Percentiles rank a stretch among this genome's conserved stretches.
Conservation (phyloP, 64 coral and sea anemone species). For the Dendrophyllia cribrosa region DNA sequence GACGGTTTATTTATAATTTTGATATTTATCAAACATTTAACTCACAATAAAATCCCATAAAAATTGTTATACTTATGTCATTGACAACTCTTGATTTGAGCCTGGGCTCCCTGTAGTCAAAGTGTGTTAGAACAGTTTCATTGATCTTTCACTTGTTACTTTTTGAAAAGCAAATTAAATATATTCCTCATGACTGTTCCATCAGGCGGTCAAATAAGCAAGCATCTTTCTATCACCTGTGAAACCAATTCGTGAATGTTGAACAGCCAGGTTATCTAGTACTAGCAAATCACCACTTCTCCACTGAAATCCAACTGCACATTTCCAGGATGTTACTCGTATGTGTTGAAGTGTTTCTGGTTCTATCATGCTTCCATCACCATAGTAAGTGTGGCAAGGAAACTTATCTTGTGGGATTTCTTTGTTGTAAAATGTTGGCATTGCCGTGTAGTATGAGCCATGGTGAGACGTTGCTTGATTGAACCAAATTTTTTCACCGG, state of each 20-base stretch:
- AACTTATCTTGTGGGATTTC: slow-evolving; percentile 10
- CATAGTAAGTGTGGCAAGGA: slow-evolving; percentile 21
- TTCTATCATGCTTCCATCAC: slow-evolving; percentile 53
- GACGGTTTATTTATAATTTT: no score
- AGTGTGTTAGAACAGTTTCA: no score
- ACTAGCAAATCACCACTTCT: slow-evolving; percentile 43
- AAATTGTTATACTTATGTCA: no score
- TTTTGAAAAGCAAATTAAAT: no score
- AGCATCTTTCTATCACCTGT: slow-evolving; percentile 49
- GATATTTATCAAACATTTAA: no score
- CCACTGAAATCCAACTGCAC: slow-evolving; percentile 60
- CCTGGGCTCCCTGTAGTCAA: no score
- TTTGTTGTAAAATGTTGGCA: slow-evolving; percentile 9
- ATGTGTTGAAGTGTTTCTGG: slow-evolving; percentile 63
- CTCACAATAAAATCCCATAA: no score
- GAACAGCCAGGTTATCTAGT: slow-evolving; percentile 41
- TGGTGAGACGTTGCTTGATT: slow-evolving; percentile 9
- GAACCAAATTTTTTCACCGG: slow-evolving; percentile 55
- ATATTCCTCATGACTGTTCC: not conserved
- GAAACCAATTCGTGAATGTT: slow-evolving; percentile 31
- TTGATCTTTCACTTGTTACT: no score
- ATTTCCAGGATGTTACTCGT: slow-evolving; percentile 37
- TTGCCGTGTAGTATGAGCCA: slow-evolving; percentile 18
- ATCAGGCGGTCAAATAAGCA: slow-evolving; percentile 14
- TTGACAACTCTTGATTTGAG: no score